Base-by-base conservation (phyloP, 2,888 invertebrate genomes). In the Euzetes globulus region DNA sequence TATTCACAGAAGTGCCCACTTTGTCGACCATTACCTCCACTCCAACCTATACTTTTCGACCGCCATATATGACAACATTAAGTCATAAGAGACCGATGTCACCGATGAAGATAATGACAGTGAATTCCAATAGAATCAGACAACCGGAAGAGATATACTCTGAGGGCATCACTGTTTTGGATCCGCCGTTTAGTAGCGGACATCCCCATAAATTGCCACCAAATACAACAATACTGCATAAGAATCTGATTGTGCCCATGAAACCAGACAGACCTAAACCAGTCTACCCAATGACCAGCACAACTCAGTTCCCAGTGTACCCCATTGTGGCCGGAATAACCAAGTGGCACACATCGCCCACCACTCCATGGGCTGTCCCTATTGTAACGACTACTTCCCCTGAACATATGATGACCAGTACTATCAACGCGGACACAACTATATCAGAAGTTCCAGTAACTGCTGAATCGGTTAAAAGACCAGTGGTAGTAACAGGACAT, bases 191-290 rank as follows among this genome's bases (percentile, higher is more conserved):
- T 50, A 25, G 70, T 22, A 41, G 75, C 17, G 33, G 41, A 33
- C 58, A 72, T 7, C n/a, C 33, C 17, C 52, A 29, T 15, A 29
- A 55, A 71, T 47, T 76, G 17, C 76, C 73, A 25, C 60, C 71
- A 22, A 77, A 77, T 47, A 77, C 78, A 7, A 77, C 77, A n/a
- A 75, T 78, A 7, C 65, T 76, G 0, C 76, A 78, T 55, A 76
- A 76, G 52, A 78, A 78, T 58, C 52, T 78, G 11, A 70, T 78
- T 2, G 78, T 78, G 11, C 75, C 77, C 9, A 75, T 77, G 71
- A 77, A 77, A 63, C 71, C 50, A 5, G 76, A 76, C 29, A 70
- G 76, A 65, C 76, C 76, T 9, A 70, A 72, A 65, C 75, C 73
- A 25, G 37, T 22, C 15, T 74, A 27, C 17, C 75, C 70, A 15